Evolutionary conservation across 2,888 invertebrate genomes (phyloP).

Genomic region (Lithodes maja): DNA sequence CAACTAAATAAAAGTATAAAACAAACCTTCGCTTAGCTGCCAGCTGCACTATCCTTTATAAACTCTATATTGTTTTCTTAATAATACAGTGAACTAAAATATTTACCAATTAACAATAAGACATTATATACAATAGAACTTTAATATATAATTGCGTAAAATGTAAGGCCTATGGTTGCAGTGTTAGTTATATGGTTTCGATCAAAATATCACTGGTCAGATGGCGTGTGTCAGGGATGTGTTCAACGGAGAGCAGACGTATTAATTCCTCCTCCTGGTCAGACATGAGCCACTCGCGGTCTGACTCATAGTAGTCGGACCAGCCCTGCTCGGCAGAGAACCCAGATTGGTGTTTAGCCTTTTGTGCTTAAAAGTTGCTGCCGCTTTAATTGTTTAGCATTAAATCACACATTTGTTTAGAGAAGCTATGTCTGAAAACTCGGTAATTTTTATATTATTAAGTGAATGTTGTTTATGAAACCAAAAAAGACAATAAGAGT

Average conservation of each 20-base stretch:
- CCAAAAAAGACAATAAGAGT: no score
- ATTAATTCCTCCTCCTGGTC: constrained; percentile 87
- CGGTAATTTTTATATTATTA: no score
- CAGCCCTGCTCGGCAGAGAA: constrained; percentile 67
- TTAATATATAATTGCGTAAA: constrained; percentile 11
- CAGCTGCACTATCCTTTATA: no score
- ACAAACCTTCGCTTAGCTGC: no score
- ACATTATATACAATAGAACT: background rate
- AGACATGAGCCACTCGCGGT: constrained; percentile 82
- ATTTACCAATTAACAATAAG: background rate
- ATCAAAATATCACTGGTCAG: constrained; percentile 70
- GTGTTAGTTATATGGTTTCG: constrained; percentile 37
- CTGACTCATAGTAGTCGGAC: constrained; percentile 69
- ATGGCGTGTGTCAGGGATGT: constrained; percentile 72
- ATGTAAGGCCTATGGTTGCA: background rate
- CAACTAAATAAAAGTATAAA: no score
- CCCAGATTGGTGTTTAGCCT: constrained; percentile 59
- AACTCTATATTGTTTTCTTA: no score
- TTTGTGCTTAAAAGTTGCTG: no score
- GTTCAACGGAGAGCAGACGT: constrained; percentile 81
- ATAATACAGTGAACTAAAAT: background rate
- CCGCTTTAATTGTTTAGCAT: no score
- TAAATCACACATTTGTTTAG: no score
- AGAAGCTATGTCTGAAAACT: no score
- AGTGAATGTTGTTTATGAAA: no score